phyloP scores from a whole-genome alignment of 2,113 vertebrate species.

The Spermophilus dauricus region DNA sequence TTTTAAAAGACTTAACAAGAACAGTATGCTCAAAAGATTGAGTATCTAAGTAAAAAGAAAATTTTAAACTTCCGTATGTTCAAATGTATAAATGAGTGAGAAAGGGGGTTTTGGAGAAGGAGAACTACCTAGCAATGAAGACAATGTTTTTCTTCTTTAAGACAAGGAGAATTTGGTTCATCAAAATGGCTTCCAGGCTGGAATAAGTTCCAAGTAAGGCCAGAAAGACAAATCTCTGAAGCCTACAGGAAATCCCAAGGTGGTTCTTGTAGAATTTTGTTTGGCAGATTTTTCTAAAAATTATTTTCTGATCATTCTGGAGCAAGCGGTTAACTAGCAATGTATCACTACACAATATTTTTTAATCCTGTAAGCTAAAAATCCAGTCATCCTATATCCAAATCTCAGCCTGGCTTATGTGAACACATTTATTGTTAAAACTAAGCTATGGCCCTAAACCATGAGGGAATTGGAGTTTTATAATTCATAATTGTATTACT shows the following conservation, averaged over 20 bases:
- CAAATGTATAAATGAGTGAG: background rate
- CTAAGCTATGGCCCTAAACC: background rate
- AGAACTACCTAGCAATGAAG: background rate
- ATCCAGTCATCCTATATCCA: background rate
- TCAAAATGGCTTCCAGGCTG: background rate
- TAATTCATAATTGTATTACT: background rate
- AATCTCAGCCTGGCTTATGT: background rate
- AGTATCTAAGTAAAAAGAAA: constrained; percentile 9
- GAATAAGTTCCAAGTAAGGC: background rate
- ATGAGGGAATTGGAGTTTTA: background rate
- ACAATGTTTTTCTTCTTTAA: background rate
- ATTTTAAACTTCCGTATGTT: background rate
- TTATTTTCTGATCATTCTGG: background rate
- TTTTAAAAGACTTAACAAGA: constrained; percentile 57
- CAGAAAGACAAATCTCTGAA: constrained; percentile 31
- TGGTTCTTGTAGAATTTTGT: background rate
- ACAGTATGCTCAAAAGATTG: background rate
- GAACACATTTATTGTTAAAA: background rate
- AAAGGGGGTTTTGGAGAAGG: background rate
- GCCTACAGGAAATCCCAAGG: background rate
- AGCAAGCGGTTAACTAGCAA: background rate
- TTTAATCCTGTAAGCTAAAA: background rate
- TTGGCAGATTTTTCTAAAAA: constrained; percentile 19
- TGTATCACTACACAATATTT: background rate
- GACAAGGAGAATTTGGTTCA: background rate